These are phyloP conservation scores for Pseudorasbora parva DNA, from an alignment of 2,113 vertebrate genomes.

Conservation along the genomic window DNA sequence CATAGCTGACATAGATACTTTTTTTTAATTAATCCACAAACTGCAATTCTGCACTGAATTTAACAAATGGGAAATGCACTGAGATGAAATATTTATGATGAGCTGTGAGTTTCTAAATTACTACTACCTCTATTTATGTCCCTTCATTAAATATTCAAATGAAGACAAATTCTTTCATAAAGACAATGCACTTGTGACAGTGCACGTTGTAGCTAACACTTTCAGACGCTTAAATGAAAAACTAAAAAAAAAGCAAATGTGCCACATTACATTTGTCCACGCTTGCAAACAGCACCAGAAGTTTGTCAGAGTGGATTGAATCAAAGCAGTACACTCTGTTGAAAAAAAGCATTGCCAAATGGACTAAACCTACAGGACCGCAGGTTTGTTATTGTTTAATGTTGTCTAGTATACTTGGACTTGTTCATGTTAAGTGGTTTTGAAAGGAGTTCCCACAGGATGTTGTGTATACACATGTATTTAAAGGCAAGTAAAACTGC, in stretches of 20 bases:
- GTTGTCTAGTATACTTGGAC: constrained; percentile 16
- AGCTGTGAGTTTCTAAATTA: constrained; percentile 1
- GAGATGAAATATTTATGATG: constrained; percentile 55
- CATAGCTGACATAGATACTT: not conserved
- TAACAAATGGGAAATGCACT: not conserved
- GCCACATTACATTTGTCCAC: constrained; percentile 23
- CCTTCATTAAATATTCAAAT: constrained; percentile 49
- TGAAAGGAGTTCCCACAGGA: not conserved
- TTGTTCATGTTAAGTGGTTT: not conserved
- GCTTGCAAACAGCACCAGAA: constrained; percentile 14
- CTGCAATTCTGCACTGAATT: not conserved
- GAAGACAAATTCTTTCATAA: constrained; percentile 19
- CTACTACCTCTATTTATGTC: constrained; percentile 19
- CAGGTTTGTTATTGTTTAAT: constrained; percentile 10
- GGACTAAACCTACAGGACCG: not conserved
- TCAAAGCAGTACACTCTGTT: not conserved
- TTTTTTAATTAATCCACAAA: not conserved
- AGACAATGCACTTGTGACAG: not conserved
- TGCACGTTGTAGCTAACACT: not conserved
- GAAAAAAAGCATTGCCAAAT: constrained; percentile 20
- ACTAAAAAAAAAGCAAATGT: constrained; percentile 3
- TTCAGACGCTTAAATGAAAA: constrained; percentile 2
- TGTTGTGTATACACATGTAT: not conserved
- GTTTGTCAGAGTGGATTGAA: constrained; percentile 42
- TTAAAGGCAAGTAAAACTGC: not conserved